A percentile compares a stretch with the other conserved stretches of the same genome.
Conservation (phyloP, 2,113 vertebrate genomes). For the Antechinus stuartii region DNA sequence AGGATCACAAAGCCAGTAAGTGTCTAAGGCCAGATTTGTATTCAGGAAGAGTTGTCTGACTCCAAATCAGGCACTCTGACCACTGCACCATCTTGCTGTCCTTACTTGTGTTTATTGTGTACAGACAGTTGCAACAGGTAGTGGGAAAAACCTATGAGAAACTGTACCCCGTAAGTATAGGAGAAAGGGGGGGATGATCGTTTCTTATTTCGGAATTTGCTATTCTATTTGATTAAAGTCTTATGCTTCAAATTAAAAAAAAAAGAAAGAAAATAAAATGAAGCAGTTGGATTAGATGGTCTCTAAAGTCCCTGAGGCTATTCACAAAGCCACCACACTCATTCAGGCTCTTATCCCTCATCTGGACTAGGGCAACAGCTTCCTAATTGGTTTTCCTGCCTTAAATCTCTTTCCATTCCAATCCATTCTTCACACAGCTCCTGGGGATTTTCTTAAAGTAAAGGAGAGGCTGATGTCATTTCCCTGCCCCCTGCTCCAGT, state of each 20-base stretch:
- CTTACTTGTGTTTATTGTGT: neutral
- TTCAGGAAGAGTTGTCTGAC: neutral
- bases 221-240: neutral
- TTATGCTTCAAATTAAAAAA: neutral
- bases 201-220: neutral
- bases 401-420: neutral
- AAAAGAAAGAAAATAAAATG: neutral
- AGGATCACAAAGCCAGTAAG: neutral
- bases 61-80: too few relatives aligned
- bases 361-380: neutral
- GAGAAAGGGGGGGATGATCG: neutral
- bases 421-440: neutral
- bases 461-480: neutral
- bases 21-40: neutral
- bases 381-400: neutral
- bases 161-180: neutral
- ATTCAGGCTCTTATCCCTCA: neutral
- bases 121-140: neutral
- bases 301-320: too few relatives aligned
- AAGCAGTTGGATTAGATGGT: neutral
- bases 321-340: too few relatives aligned
- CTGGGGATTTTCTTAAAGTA: neutral
- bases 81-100: too few relatives aligned
- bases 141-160: neutral
- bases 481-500: conserved; percentile 2